Percentiles rank a stretch among this genome's conserved stretches.
Evolutionary conservation across 1,140 invertebrate species (phyloP).

Genomic region (Leguminivora glycinivorella): DNA sequence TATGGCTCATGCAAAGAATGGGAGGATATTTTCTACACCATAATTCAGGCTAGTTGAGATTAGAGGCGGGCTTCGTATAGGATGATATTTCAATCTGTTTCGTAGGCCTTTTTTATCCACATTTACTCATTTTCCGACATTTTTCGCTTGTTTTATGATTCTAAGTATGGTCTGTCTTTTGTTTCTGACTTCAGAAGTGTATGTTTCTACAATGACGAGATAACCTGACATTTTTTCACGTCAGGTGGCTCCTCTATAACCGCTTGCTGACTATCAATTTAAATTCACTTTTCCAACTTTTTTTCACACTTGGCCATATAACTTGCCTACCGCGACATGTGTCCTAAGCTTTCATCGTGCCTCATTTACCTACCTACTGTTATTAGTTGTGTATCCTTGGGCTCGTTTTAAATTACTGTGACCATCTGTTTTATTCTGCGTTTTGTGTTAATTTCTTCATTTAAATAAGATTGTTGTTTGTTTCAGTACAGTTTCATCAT

Average conservation of each 20-base stretch:
- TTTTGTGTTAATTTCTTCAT: background rate
- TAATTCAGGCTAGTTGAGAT: conserved; percentile 76
- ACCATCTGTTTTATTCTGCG: background rate
- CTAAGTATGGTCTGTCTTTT: conserved; percentile 9
- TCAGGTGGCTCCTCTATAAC: no score
- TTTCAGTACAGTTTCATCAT: background rate
- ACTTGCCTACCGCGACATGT: no score
- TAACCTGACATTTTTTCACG: no score
- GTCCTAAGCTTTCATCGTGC: no score
- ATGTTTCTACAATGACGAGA: conserved; percentile 38
- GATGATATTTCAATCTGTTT: conserved; percentile 69
- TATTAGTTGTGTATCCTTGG: no score
- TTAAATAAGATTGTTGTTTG: background rate
- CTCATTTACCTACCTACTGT: no score
- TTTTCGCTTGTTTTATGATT: background rate
- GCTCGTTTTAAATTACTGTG: no score
- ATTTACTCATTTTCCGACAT: conserved; percentile 25
- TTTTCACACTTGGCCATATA: no score
- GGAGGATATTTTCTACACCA: conserved; percentile 75
- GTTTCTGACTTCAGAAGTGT: conserved; percentile 37
- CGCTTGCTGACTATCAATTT: no score
- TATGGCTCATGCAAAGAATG: conserved; percentile 74
- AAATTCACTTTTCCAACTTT: no score
- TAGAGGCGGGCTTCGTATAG: conserved; percentile 57
- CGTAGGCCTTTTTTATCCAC: conserved; percentile 33